Evolutionary conservation across 2,888 invertebrate species (phyloP), one percentile per base, ranked within the genome.

Genomic region (Protonemura montana): DNA sequence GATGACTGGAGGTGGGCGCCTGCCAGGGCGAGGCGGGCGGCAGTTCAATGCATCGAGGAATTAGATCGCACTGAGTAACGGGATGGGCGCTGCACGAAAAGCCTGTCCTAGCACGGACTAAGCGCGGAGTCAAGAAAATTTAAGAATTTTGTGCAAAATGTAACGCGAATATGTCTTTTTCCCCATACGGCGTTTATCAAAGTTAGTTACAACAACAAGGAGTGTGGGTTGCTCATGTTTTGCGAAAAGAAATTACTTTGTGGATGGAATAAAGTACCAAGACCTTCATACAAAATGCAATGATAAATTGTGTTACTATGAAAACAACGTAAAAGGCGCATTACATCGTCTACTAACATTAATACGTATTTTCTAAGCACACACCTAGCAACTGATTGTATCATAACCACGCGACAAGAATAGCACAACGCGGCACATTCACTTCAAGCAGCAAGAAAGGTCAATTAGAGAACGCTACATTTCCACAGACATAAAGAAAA

Each of bases 41-140:
- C 27, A 16, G 59, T 76, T 59, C 84, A 84, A 84, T 82, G 84
- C 84, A 84, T 84, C 76, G 84, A 84, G 84, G 83, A 83, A 83
- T 83, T 83, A 83, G 83, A 83, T 83, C 83, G 28, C 83, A 10
- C 42, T 25, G 83, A 35, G 35, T 35, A 35, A 28, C n/a, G 42
- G 83, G 3, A 6, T 6, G 16, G 29, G 81, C 28, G 28, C 26
- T 27, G 30, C 78, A 2, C 26, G 78, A 76, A 25, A 76, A 25
- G 78, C 28, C 27, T 78, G 78, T 16, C 26, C 7, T 1, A 27
- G 26, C 3, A 2, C 10, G 78, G 26, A 27, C 10, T 25, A 78
- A 5, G 59, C 13, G 59, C 59, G 59, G 59, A 59, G 59, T 59
- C 59, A 59, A 59, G 59, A 21, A 59, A 59, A 59, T 59, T 59